These are phyloP conservation scores for Philaenus spumarius DNA, from an alignment of 1,140 invertebrate species.

Conservation along the genomic window DNA sequence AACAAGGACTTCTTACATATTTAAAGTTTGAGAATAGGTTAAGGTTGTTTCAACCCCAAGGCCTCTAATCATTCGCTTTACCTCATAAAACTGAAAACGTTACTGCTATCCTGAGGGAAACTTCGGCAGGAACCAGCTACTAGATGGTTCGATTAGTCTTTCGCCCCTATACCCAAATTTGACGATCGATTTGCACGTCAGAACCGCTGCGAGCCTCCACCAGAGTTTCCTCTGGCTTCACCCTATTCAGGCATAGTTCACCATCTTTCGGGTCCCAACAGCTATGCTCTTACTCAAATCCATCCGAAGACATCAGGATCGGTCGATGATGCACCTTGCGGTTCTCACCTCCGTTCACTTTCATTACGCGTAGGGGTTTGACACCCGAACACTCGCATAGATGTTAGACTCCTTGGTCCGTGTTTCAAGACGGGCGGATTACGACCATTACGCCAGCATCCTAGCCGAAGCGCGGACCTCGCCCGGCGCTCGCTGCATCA, in stretches of 20 bases:
- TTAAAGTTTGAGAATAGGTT: conserved; percentile 88
- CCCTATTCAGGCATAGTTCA: conserved; percentile 84
- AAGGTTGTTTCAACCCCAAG: conserved; percentile 67
- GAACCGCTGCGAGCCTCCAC: conserved; percentile 80
- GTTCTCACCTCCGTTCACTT: conserved; percentile 12
- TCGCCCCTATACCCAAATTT: conserved; percentile 84
- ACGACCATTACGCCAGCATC: conserved; percentile 48
- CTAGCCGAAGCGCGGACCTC: too few relatives aligned
- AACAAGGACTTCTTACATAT: conserved; percentile 69
- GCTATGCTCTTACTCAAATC: too few relatives aligned
- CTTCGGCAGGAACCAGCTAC: conserved; percentile 87
- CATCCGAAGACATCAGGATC: too few relatives aligned
- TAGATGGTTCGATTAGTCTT: conserved; percentile 92
- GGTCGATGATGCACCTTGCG: too few relatives aligned
- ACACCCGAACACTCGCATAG: conserved; percentile 70
- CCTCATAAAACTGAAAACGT: conserved; percentile 31
- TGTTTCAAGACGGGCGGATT: conserved; percentile 88
- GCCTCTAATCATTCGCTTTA: conserved; percentile 85
- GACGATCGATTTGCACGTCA: conserved; percentile 91
- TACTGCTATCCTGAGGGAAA: conserved; percentile 77
- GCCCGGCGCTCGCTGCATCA: conserved; percentile 1
- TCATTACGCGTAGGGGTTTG: conserved; percentile 36
- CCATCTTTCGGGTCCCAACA: conserved; percentile 75
- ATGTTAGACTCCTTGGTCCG: conserved; percentile 87
- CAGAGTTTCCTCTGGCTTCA: conserved; percentile 84